Evolutionary conservation across 92 coral and sea anemone genomes (phyloP).

Genomic region (Actinostola sp.): DNA sequence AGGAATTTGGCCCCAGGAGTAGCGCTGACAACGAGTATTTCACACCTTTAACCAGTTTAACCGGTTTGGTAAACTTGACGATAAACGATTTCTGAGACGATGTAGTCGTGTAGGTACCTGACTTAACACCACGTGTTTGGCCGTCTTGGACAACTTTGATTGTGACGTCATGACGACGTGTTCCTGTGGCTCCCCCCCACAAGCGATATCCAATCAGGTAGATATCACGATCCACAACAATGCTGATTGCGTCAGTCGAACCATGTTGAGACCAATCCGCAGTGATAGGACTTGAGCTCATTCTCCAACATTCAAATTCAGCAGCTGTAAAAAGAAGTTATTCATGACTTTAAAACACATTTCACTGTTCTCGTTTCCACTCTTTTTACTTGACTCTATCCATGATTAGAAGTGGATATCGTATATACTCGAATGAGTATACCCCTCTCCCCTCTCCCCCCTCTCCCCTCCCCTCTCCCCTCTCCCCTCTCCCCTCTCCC

Average conservation of each 20-base stretch:
- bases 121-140: not conserved
- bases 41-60: constrained; percentile 5
- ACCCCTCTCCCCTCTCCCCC: no score
- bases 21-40: constrained; percentile 5
- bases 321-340: no score
- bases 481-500: no score
- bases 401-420: no score
- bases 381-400: no score
- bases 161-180: constrained; percentile 12
- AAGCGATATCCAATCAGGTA: constrained; percentile 13
- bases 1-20: not conserved
- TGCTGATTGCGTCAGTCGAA: constrained; percentile 9
- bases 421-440: no score
- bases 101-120: constrained; percentile 13
- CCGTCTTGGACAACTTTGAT: constrained; percentile 24
- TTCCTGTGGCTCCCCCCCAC: constrained; percentile 4
- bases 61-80: constrained; percentile 22
- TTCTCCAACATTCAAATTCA: constrained; percentile 5
- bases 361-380: no score
- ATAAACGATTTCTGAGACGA: constrained; percentile 16
- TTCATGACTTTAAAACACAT: no score
- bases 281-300: not conserved
- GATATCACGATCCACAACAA: not conserved
- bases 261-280: constrained; percentile 2
- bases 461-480: no score